Conservation (phyloP, 2,113 vertebrate species). For the Puntigrus tetrazona region DNA sequence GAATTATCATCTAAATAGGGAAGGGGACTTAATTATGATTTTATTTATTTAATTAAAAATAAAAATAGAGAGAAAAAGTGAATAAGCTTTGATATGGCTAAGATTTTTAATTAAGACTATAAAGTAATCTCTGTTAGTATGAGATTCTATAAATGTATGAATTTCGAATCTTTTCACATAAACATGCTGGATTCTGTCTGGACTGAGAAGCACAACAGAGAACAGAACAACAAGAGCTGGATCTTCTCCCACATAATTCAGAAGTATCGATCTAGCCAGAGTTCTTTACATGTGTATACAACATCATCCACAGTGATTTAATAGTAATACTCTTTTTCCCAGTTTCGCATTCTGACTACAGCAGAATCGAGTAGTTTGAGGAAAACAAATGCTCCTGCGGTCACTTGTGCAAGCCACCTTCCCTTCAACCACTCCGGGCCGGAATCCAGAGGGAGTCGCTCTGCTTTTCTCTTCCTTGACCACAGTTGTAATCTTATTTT, state of each 20-base stretch:
- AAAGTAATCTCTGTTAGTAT: neutral
- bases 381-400: conserved; percentile 17
- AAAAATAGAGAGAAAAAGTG: neutral
- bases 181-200: conserved; percentile 11
- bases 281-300: neutral
- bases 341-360: neutral
- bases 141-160: neutral
- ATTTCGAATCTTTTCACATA: neutral
- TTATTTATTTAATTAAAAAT: neutral
- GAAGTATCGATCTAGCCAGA: conserved; percentile 21
- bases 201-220: neutral
- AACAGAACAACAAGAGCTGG: neutral
- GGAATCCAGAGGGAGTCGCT: conserved; percentile 64
- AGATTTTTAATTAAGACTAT: neutral
- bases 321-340: neutral
- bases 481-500: conserved; percentile 78
- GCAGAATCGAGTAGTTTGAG: neutral
- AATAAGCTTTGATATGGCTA: neutral
- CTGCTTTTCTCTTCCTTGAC: conserved; percentile 73
- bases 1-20: too few species aligned
- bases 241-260: conserved; percentile 24
- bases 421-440: conserved; percentile 25
- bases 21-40: too few species aligned
- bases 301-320: neutral
- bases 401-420: conserved; percentile 1